phyloP scores from a whole-genome alignment of 53 echinoderm and acorn worm genomes.

The Mesocentrotus franciscanus region DNA sequence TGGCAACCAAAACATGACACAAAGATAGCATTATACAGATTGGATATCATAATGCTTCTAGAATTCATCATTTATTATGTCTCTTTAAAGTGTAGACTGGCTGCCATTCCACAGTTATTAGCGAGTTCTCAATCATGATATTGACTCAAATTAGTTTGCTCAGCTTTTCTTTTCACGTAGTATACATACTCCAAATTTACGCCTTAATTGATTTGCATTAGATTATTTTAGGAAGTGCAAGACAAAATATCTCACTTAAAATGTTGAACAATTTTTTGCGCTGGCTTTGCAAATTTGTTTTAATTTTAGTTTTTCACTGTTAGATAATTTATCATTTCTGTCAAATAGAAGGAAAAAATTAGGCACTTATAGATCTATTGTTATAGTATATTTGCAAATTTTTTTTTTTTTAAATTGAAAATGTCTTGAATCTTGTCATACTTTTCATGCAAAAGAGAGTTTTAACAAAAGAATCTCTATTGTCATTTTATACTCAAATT shows the following conservation, averaged over 20 bases:
- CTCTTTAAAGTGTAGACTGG: constrained; percentile 27
- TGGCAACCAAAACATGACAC: constrained; percentile 32
- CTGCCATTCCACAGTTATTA: constrained; percentile 36
- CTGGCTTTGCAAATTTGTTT: constrained; percentile 4
- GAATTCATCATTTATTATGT: constrained; percentile 2
- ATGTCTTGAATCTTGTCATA: background rate
- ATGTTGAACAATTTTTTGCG: background rate
- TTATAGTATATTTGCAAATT: background rate
- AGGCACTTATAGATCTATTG: background rate
- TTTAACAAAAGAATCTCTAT: background rate
- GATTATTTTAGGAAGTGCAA: background rate
- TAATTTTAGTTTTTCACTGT: background rate
- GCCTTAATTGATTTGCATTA: constrained; percentile 35
- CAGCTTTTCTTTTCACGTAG: constrained; percentile 26
- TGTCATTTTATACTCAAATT: background rate
- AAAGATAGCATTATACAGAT: background rate
- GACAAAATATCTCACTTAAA: background rate
- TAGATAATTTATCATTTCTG: background rate
- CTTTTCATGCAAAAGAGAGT: background rate
- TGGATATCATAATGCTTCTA: constrained; percentile 7
- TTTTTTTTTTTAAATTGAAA: too few species aligned
- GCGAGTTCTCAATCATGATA: background rate
- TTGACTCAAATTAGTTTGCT: constrained; percentile 44
- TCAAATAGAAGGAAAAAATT: background rate
- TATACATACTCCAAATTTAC: constrained; percentile 14